Evolutionary conservation across 1,140 invertebrate genomes (phyloP), one percentile per base, ranked within the genome.

Genomic region (Drosophila bifasciata): DNA sequence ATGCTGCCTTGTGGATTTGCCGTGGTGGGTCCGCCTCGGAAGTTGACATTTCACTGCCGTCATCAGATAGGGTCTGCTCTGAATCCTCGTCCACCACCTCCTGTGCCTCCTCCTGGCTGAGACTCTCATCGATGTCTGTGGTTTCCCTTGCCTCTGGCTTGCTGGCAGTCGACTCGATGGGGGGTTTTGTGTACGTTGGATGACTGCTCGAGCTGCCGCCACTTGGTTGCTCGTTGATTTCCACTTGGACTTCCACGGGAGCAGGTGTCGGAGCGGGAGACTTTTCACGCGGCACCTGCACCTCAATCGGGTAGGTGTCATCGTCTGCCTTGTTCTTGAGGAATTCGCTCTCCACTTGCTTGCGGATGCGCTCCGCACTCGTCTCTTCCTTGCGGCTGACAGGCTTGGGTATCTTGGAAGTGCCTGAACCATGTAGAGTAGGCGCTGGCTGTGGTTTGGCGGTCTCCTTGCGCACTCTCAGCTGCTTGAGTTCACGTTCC

Each of bases 51-150:
- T 81, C 81, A 11, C 68, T 71, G 3, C 28, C 58, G 9, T 70
- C 68, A 13, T 84, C 71, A 16, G 63, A 55, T 8, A 32, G 13
- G 4, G 44, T 68, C 8, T 67, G 69, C 2, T 66, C 32, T 36
- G 32, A 13, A 13, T 36, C 69, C 3, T 66, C 19, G 1, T 50
- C 62, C 32, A 36, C 32, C 1, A 13, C 25, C 61, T 46, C 25
- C 61, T 46, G 3, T 56, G 17, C 8, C n/a, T 85, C 76, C 36
- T 77, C 73, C 0, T 77, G 69, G 40, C 72, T 84, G 0, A 89
- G 79, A 19, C 79, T 89, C 19, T 89, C 84, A 45, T 79, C 89
- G 0, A 84, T 64, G 23, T 89, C 84, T 3, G 84, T 89, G 11
- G 76, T 25, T 36, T 88, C 83, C 9, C 8, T 50, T 7, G 40